Conservation (phyloP, 2,888 invertebrate species). For the Aphidoletes aphidimyza region DNA sequence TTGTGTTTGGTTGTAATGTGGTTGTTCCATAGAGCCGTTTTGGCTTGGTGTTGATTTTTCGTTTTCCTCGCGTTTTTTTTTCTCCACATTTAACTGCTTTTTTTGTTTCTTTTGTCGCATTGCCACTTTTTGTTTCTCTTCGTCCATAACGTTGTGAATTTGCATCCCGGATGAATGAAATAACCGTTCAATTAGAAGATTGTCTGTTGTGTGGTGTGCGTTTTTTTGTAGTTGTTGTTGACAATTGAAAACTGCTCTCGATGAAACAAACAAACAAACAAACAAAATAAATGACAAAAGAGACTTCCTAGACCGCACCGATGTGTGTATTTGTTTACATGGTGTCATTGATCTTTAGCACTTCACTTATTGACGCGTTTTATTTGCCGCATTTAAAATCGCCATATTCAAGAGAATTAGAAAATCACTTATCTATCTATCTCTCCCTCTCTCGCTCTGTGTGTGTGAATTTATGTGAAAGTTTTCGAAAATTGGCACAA, state of each 20-base stretch:
- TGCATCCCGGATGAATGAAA: conserved; percentile 36
- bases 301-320: neutral
- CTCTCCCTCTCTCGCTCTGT: too few species aligned
- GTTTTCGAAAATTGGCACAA: neutral
- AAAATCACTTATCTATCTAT: too few species aligned
- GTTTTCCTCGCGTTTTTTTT: neutral
- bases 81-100: neutral
- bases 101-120: neutral
- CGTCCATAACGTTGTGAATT: too few species aligned
- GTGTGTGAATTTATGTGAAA: neutral
- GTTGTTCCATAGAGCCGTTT: too few species aligned
- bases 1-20: neutral
- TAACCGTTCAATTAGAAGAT: conserved; percentile 11
- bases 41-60: neutral
- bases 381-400: neutral
- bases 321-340: conserved; percentile 11
- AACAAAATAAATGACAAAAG: too few species aligned
- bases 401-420: neutral
- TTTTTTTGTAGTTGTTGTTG: too few species aligned
- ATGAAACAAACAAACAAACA: too few species aligned
- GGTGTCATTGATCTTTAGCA: conserved; percentile 23
- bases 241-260: too few species aligned
- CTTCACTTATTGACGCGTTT: neutral
- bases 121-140: too few species aligned
- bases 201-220: neutral